phyloP scores from a whole-genome alignment of 2,888 invertebrate genomes.

The Chromoteleia sp. region DNA sequence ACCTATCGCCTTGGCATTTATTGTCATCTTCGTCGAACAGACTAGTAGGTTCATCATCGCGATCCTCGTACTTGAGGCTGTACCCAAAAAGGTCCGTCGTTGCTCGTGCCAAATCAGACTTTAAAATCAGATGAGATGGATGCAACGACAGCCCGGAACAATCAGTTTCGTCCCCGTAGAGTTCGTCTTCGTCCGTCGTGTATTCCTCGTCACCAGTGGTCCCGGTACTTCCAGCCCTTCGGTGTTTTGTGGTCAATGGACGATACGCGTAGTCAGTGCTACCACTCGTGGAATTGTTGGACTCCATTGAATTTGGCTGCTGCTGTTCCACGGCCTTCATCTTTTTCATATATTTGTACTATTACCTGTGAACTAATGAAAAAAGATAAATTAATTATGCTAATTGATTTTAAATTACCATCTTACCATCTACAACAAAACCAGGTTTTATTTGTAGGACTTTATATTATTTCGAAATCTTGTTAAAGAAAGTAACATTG shows the following conservation, averaged over 20 bases:
- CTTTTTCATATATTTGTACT: background rate
- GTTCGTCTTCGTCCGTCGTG: conserved; percentile 86
- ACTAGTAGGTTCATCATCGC: conserved; percentile 84
- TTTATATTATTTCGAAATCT: no score
- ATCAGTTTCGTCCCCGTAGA: conserved; percentile 85
- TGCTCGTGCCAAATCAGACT: conserved; percentile 81
- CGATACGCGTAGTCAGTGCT: conserved; percentile 81
- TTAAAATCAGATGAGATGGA: conserved; percentile 78
- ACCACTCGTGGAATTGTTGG: conserved; percentile 77
- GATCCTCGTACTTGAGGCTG: conserved; percentile 74
- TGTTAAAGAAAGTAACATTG: no score
- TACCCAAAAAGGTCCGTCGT: conserved; percentile 82
- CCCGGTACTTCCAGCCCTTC: conserved; percentile 85
- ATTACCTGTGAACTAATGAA: conserved; percentile 31
- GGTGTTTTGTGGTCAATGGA: conserved; percentile 81
- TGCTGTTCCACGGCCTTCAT: conserved; percentile 79
- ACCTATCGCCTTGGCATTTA: conserved; percentile 73
- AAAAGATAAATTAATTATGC: background rate
- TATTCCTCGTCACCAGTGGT: conserved; percentile 86
- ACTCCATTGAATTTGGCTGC: conserved; percentile 80
- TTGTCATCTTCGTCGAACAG: conserved; percentile 83
- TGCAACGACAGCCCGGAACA: conserved; percentile 77
- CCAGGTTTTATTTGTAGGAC: no score
- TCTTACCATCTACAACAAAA: no score
- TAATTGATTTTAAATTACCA: no score